A percentile compares a stretch with the other conserved stretches of the same genome.
Conservation (phyloP, 1,140 invertebrate species). For the Hycleus phaleratus region DNA sequence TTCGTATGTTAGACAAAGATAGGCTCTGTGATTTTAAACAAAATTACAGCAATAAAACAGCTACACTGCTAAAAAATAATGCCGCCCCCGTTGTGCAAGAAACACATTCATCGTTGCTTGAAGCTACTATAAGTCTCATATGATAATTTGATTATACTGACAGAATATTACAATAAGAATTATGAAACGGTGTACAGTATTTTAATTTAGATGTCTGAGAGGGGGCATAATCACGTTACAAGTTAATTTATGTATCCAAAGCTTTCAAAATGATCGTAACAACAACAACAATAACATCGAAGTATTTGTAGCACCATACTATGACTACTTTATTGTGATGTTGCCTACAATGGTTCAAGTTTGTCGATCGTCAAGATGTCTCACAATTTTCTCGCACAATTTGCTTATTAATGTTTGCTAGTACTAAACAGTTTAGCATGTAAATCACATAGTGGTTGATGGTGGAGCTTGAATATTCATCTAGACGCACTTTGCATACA, state of each 20-base stretch:
- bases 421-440: slow-evolving; percentile 24
- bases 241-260: slow-evolving; percentile 10
- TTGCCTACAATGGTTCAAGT: background rate
- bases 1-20: too few relatives aligned
- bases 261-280: background rate
- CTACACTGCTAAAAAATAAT: background rate
- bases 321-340: background rate
- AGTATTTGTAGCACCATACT: background rate
- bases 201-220: slow-evolving; percentile 8
- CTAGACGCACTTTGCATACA: slow-evolving; percentile 21
- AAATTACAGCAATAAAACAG: slow-evolving; percentile 1
- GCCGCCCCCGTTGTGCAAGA: background rate
- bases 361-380: slow-evolving; percentile 11
- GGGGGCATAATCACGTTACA: slow-evolving; percentile 7
- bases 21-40: background rate
- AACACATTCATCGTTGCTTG: slow-evolving; percentile 3
- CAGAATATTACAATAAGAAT: background rate
- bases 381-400: slow-evolving; percentile 16
- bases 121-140: background rate
- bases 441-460: slow-evolving; percentile 21
- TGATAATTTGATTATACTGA: background rate
- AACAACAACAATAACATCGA: background rate
- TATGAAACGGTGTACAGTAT: slow-evolving; percentile 3
- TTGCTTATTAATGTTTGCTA: slow-evolving; percentile 20
- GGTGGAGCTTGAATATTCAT: slow-evolving; percentile 23